Evolutionary conservation across 92 coral and sea anemone genomes (phyloP).

Genomic region (Porites rus): DNA sequence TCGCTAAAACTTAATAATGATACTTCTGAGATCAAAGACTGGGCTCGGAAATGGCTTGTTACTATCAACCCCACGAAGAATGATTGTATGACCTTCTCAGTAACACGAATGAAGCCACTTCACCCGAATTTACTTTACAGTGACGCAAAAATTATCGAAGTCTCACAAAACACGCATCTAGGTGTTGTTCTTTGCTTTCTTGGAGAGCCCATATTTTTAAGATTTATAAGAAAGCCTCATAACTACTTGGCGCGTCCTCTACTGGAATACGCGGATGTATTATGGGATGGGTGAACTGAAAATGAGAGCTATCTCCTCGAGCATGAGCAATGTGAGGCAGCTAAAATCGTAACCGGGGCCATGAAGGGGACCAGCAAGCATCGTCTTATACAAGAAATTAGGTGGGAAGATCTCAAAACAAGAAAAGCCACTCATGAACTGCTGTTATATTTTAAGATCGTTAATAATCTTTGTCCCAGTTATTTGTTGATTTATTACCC

Average conservation of each 20-base stretch:
- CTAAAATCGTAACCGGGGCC: background rate
- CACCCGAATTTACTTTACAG: background rate
- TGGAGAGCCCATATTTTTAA: background rate
- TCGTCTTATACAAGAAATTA: constrained; percentile 39
- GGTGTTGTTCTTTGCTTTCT: background rate
- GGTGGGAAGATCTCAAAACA: constrained; percentile 42
- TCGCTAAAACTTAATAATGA: constrained; percentile 6
- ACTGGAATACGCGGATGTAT: too few relatives aligned
- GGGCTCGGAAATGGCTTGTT: background rate
- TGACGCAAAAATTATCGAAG: background rate
- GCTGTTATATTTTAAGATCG: constrained; percentile 42
- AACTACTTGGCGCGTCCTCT: background rate
- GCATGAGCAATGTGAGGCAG: constrained; percentile 57
- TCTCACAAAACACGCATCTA: too few relatives aligned
- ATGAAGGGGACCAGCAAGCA: constrained; percentile 45
- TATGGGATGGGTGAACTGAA: background rate
- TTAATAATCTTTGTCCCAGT: constrained; percentile 34
- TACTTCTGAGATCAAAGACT: background rate
- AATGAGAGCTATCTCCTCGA: constrained; percentile 53
- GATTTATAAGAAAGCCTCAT: too few relatives aligned
- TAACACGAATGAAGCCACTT: background rate
- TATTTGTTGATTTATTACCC: constrained; percentile 35
- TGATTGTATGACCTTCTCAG: background rate
- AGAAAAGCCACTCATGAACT: constrained; percentile 56
- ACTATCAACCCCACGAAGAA: background rate